Conservation (phyloP, 1,140 invertebrate genomes). For the Calycopis cecrops region DNA sequence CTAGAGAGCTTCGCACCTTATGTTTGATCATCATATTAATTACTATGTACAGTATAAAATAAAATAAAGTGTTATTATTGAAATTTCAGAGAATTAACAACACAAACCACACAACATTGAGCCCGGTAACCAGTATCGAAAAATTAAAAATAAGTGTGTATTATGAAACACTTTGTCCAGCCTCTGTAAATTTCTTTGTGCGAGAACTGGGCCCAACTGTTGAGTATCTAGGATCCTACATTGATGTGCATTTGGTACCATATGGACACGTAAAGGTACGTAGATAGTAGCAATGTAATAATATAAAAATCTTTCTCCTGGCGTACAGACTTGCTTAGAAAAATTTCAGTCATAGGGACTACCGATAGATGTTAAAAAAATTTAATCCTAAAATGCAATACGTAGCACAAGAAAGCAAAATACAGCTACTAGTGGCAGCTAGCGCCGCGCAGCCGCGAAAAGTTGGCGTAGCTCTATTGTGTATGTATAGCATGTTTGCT, state of each 20-base stretch:
- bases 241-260: constrained; percentile 77
- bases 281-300: neutral
- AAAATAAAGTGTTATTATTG: neutral
- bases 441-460: too few species aligned
- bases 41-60: neutral
- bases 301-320: constrained; percentile 30
- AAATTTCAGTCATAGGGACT: too few species aligned
- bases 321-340: too few species aligned
- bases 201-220: constrained; percentile 75
- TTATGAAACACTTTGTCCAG: constrained; percentile 88
- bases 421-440: too few species aligned
- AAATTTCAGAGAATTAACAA: constrained; percentile 14
- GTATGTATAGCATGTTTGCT: too few species aligned
- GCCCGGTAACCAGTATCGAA: neutral
- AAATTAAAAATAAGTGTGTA: constrained; percentile 72
- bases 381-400: too few species aligned
- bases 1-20: too few species aligned
- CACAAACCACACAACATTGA: neutral
- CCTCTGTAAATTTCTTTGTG: constrained; percentile 82
- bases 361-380: too few species aligned
- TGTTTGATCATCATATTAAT: too few species aligned
- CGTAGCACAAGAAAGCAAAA: too few species aligned
- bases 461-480: too few species aligned
- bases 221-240: constrained; percentile 58
- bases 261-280: constrained; percentile 85